Evolutionary conservation across 2,888 invertebrate species (phyloP), one percentile per base, ranked within the genome.

Genomic region (Geophilus truncorum): DNA sequence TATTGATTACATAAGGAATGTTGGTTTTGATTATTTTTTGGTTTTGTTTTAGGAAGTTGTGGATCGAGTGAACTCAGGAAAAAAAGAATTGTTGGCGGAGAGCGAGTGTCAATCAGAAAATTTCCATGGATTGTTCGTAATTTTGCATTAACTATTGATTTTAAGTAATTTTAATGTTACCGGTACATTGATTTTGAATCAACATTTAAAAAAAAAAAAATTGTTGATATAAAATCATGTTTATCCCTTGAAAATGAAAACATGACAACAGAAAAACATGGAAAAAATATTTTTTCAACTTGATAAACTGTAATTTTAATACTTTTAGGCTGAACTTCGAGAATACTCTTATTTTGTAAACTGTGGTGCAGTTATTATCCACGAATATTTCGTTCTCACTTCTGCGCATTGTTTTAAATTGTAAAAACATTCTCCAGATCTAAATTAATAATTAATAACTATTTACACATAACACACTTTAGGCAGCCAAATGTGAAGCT

Each of bases 41-140:
- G 15, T 18, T n/a, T 36, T 77, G 1, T 32, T 32, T 32, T 21
- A 77, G 77, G 18, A n/a, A 25, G n/a, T 23, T 77, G 77, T 21
- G 77, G 77, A 10, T 1, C 21, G 10, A n/a, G 5, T 75, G 28
- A 4, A 23, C 4, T 0, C 0, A 0, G 32, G 9, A 12, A 18
- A 10, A 77, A 77, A 21, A 77, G 77, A 34, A 77, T 77, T 34
- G 21, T 77, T 77, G 77, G 77, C 0, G 77, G 77, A 6, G 77
- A 77, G 36, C 1, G 77, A 77, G 77, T 36, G n/a, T 3, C 36
- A 7, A 77, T 77, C 9, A 36, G 21, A 5, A 21, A 77, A 18
- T 77, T 18, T 9, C 77, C 77, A 5, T 77, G 77, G 77, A 77
- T 77, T 32, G 77, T 77, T 18, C 0, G 34, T n/a, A n/a, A n/a